Evolutionary conservation across 1,140 invertebrate species (phyloP).

Genomic region (Heliconius himera): DNA sequence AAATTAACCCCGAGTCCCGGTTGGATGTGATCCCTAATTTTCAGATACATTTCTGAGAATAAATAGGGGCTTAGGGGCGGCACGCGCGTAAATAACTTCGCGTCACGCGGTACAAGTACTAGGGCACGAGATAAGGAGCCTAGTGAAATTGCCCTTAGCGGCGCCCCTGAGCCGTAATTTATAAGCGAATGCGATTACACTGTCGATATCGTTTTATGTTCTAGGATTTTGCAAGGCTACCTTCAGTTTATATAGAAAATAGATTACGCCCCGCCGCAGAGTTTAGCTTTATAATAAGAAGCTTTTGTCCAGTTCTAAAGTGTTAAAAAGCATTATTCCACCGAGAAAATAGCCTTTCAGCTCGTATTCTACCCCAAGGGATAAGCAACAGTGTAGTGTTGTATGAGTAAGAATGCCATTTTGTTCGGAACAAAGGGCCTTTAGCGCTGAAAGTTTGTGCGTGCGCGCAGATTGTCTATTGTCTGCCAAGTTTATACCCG

Average conservation of each 20-base stretch:
- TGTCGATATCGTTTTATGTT: conserved; percentile 11
- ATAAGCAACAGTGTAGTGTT: conserved; percentile 27
- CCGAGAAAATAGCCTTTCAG: conserved; percentile 6
- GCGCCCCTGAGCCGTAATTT: conserved; percentile 34
- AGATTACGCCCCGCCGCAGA: not conserved
- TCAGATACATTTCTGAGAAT: conserved; percentile 78
- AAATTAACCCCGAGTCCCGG: conserved; percentile 71
- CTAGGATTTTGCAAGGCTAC: conserved; percentile 8
- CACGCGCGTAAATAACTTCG: conserved; percentile 77
- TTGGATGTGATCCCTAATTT: conserved; percentile 79
- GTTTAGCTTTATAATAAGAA: conserved; percentile 7
- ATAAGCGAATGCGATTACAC: conserved; percentile 36
- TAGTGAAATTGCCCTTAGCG: conserved; percentile 62
- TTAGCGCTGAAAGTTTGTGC: conserved; percentile 50
- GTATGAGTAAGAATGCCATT: conserved; percentile 26
- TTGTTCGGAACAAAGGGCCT: conserved; percentile 49
- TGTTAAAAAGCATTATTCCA: conserved; percentile 18
- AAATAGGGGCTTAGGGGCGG: conserved; percentile 79
- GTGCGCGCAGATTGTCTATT: conserved; percentile 50
- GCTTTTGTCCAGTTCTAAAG: conserved; percentile 13
- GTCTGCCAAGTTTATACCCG: conserved; percentile 36
- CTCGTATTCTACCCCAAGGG: conserved; percentile 20
- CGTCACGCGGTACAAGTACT: conserved; percentile 58
- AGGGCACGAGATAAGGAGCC: conserved; percentile 63
- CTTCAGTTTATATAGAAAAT: conserved; percentile 11